phyloP scores from a whole-genome alignment of 2,888 invertebrate species.

The Ophion ellenae region DNA sequence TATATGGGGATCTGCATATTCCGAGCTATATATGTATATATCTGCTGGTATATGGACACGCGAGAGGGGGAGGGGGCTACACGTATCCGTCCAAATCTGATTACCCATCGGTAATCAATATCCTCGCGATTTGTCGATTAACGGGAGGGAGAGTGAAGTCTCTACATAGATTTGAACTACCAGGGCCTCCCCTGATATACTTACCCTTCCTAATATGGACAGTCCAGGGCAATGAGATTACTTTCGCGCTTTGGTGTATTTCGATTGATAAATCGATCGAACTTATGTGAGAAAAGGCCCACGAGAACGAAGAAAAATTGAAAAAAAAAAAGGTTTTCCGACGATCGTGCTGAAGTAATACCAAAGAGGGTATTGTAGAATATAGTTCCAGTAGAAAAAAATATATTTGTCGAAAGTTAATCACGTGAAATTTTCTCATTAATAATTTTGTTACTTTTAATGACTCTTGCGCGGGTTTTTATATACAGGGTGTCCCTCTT shows the following conservation, averaged over 20 bases:
- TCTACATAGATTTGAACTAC: constrained; percentile 11
- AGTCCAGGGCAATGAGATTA: neutral
- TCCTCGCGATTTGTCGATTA: constrained; percentile 74
- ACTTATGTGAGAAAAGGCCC: neutral
- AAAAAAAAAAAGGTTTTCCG: neutral
- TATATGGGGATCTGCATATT: constrained; percentile 27
- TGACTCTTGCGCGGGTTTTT: too few species aligned
- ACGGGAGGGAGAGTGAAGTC: constrained; percentile 60
- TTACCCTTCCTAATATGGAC: neutral
- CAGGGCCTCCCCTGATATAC: neutral
- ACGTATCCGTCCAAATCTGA: constrained; percentile 76
- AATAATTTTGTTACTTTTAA: too few species aligned
- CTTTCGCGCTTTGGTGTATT: neutral
- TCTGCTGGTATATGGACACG: constrained; percentile 33
- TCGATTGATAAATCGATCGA: neutral
- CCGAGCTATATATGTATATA: constrained; percentile 11
- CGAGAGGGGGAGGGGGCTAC: constrained; percentile 2
- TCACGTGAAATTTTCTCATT: too few species aligned
- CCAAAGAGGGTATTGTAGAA: too few species aligned
- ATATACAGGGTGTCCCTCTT: too few species aligned
- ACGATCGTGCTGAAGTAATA: too few species aligned
- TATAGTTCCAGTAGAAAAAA: too few species aligned
- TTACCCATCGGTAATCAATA: constrained; percentile 80
- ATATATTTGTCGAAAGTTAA: too few species aligned
- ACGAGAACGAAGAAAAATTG: too few species aligned